phyloP scores from a whole-genome alignment of 92 coral and sea anemone species.

The Zoanthus sociatus region DNA sequence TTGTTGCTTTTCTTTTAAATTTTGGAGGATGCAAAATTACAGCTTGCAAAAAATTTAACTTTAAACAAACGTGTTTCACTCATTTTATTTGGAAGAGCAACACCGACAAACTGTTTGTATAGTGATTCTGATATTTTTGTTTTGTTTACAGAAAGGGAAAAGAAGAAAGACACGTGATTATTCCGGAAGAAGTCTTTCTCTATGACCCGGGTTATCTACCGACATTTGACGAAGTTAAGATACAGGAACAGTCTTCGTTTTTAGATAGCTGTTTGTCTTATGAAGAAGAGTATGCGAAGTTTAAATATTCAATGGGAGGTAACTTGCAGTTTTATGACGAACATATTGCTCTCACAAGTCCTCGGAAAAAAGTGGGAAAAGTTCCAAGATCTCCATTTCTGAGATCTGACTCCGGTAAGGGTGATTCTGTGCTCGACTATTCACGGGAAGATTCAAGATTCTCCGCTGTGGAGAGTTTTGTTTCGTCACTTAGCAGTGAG shows the following conservation, averaged over 20 bases:
- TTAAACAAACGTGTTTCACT: no score
- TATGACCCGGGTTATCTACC: slow-evolving; percentile 69
- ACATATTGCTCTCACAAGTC: slow-evolving; percentile 82
- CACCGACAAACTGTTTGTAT: no score
- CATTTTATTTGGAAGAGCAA: no score
- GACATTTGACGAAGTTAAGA: slow-evolving; percentile 70
- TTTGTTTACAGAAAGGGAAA: slow-evolving; percentile 38
- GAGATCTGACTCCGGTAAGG: slow-evolving; percentile 34
- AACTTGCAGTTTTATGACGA: slow-evolving; percentile 90
- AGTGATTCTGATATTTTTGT: no score
- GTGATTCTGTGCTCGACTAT: slow-evolving; percentile 40
- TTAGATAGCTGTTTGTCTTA: slow-evolving; percentile 39
- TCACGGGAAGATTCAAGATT: slow-evolving; percentile 42
- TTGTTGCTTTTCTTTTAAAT: no score
- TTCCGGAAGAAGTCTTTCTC: slow-evolving; percentile 76
- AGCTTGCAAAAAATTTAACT: no score
- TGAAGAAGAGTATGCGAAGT: slow-evolving; percentile 76
- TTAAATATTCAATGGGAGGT: slow-evolving; percentile 98
- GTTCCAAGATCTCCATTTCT: slow-evolving; percentile 37
- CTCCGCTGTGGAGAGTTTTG: slow-evolving; percentile 32
- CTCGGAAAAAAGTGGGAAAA: slow-evolving; percentile 65
- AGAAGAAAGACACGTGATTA: slow-evolving; percentile 60
- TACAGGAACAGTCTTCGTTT: slow-evolving; percentile 74
- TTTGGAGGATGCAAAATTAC: no score
- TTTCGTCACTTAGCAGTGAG: slow-evolving; percentile 42